A percentile compares a stretch with the other conserved stretches of the same genome.
These are phyloP conservation scores for Mohoua ochrocephala DNA, from an alignment of 2,113 vertebrate species.

Conservation along the genomic window DNA sequence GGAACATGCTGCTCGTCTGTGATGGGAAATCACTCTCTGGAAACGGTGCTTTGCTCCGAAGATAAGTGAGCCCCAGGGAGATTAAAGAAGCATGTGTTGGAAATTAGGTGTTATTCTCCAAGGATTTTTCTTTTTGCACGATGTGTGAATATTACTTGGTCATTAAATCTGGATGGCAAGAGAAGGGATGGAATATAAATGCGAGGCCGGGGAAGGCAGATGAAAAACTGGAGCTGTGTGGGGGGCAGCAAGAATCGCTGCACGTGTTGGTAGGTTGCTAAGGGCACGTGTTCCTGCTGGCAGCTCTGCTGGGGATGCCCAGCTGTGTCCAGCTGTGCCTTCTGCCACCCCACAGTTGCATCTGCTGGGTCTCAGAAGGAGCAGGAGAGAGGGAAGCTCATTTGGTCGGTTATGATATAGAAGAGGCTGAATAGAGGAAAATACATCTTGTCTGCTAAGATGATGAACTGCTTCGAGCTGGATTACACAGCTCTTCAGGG, in stretches of 20 bases:
- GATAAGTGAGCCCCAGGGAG: not conserved
- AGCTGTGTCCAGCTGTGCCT: not conserved
- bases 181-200: not conserved
- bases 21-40: not conserved
- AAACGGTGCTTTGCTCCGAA: not conserved
- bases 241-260: not conserved
- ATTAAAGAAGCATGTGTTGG: not conserved
- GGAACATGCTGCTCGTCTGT: not conserved
- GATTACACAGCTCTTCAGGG: not conserved
- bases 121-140: not conserved
- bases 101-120: not conserved
- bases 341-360: not conserved
- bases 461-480: not conserved
- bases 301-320: not conserved
- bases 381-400: not conserved
- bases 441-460: not conserved
- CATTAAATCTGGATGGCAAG: not conserved
- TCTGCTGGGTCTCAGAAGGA: not conserved
- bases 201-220: not conserved
- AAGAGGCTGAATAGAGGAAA: not conserved
- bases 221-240: not conserved
- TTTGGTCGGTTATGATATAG: not conserved
- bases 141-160: not conserved
- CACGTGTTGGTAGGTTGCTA: rapidly evolving
- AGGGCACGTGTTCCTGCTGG: not conserved